These are phyloP conservation scores for Hippocampus zosterae DNA, from an alignment of 2,113 vertebrate species.

Conservation along the genomic window DNA sequence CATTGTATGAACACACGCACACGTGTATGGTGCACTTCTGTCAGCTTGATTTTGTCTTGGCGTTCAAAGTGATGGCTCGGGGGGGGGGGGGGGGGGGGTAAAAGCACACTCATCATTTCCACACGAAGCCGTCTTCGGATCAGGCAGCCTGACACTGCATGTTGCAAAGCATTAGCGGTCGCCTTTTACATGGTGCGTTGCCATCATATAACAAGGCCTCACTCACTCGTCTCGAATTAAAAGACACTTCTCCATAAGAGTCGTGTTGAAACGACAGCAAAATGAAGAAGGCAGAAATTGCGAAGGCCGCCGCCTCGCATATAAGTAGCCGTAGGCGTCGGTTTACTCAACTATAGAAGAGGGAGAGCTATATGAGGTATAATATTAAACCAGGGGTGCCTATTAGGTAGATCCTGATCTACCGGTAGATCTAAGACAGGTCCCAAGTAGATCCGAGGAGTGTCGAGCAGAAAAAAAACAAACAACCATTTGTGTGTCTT, in stretches of 20 bases:
- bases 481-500: too few species aligned
- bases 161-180: slow-evolving; percentile 13
- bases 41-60: slow-evolving; percentile 62
- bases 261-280: background rate
- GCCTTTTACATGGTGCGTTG: background rate
- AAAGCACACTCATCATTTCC: slow-evolving; percentile 8
- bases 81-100: background rate
- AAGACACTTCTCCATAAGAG: background rate
- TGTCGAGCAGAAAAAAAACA: too few species aligned
- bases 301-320: background rate
- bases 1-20: background rate
- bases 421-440: too few species aligned
- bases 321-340: background rate
- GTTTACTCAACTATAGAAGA: background rate
- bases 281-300: background rate
- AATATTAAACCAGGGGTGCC: too few species aligned
- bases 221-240: background rate
- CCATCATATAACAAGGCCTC: background rate
- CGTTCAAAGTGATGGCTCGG: slow-evolving; percentile 46
- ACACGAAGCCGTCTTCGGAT: slow-evolving; percentile 33
- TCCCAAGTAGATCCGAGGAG: too few species aligned
- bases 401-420: too few species aligned
- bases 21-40: slow-evolving; percentile 27
- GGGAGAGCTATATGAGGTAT: background rate
- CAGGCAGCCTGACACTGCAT: slow-evolving; percentile 22